Evolutionary conservation across 2,113 vertebrate genomes (phyloP).

Genomic region (Pongo pygmaeus): DNA sequence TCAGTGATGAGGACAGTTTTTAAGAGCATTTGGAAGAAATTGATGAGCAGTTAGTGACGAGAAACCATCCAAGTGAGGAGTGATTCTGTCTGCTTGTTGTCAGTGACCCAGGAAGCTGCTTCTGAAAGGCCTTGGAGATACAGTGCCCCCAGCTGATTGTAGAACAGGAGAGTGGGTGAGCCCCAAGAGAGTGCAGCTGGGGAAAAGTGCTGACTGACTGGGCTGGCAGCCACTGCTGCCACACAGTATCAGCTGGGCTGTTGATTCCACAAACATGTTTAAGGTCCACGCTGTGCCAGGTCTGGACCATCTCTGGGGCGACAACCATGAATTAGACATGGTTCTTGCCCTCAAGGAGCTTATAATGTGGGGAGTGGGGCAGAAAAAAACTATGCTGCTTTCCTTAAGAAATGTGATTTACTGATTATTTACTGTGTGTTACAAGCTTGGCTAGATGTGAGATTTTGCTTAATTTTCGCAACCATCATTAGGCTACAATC

Average conservation of each 20-base stretch:
- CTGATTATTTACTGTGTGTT: neutral
- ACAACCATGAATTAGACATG: neutral
- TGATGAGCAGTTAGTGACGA: neutral
- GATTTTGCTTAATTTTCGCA: conserved; percentile 31
- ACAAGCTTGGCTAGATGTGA: conserved; percentile 26
- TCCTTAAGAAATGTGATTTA: conserved; percentile 23
- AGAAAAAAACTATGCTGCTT: neutral
- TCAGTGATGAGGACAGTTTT: neutral
- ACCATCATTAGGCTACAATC: neutral
- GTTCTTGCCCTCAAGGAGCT: neutral
- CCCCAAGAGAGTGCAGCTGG: neutral
- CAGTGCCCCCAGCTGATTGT: neutral
- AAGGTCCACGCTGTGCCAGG: neutral
- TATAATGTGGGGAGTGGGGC: neutral
- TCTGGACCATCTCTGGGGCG: neutral
- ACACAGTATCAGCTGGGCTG: neutral
- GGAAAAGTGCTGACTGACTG: neutral
- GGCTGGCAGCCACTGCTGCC: neutral
- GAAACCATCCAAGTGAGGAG: conserved; percentile 15
- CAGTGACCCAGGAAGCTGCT: neutral
- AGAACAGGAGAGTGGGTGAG: neutral
- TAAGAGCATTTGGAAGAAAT: conserved; percentile 32
- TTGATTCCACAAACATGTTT: neutral
- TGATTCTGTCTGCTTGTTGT: neutral
- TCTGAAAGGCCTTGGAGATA: neutral